Evolutionary conservation across 2,888 invertebrate genomes (phyloP).

Genomic region (Xestia rhomboidea): DNA sequence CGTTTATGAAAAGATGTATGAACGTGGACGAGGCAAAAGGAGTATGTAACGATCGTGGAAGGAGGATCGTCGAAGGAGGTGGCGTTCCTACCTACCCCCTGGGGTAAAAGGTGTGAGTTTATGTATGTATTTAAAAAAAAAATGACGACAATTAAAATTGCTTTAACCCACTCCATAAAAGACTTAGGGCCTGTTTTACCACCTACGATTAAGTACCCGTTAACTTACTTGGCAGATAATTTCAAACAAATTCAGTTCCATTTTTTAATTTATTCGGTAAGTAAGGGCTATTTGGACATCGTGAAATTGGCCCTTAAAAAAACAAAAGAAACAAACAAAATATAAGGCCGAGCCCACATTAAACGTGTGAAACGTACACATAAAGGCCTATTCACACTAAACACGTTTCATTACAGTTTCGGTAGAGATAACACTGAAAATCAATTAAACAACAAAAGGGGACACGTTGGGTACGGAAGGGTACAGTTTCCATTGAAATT

Average conservation of each 20-base stretch:
- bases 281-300: too few relatives aligned
- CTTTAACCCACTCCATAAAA: background rate
- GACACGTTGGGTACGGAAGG: slow-evolving; percentile 63
- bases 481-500: slow-evolving; percentile 63
- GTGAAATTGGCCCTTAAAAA: background rate
- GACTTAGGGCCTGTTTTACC: background rate
- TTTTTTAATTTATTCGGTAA: too few relatives aligned
- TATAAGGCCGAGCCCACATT: slow-evolving; percentile 11
- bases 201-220: too few relatives aligned
- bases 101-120: too few relatives aligned
- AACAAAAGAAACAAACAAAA: slow-evolving; percentile 22
- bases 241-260: too few relatives aligned
- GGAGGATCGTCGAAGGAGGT: too few relatives aligned
- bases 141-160: background rate
- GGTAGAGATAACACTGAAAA: slow-evolving; percentile 60
- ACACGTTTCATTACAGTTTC: slow-evolving; percentile 58
- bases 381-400: slow-evolving; percentile 54
- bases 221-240: too few relatives aligned
- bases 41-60: too few relatives aligned
- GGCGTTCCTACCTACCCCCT: too few relatives aligned
- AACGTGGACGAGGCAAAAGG: too few relatives aligned
- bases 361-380: slow-evolving; percentile 35
- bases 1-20: too few relatives aligned
- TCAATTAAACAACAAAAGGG: slow-evolving; percentile 68
- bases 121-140: too few relatives aligned